Conservation (phyloP, 2,888 invertebrate species). For the Eristalinus aeneus region DNA sequence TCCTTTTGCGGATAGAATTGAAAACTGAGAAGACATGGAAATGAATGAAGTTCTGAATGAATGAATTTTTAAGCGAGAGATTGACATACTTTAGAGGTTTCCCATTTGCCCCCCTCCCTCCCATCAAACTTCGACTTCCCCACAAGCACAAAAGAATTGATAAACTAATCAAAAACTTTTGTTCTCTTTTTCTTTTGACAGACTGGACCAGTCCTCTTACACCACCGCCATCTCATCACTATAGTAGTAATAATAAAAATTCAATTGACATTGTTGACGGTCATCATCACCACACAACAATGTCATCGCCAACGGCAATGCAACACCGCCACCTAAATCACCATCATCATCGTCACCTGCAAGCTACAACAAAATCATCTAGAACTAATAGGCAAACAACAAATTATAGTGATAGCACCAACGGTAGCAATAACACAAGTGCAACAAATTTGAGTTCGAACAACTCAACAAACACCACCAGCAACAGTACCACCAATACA, state of each 20-base stretch:
- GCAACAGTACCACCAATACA: slow-evolving; percentile 74
- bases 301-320: slow-evolving; percentile 68
- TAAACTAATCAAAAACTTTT: slow-evolving; percentile 14
- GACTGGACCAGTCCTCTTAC: slow-evolving; percentile 80
- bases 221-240: slow-evolving; percentile 75
- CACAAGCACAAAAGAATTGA: neutral
- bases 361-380: slow-evolving; percentile 73
- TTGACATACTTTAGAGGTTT: slow-evolving; percentile 26
- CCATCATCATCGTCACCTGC: slow-evolving; percentile 75
- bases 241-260: slow-evolving; percentile 65
- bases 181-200: slow-evolving; percentile 70
- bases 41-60: slow-evolving; percentile 42
- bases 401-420: slow-evolving; percentile 66
- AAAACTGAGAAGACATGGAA: neutral
- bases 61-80: slow-evolving; percentile 53
- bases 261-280: slow-evolving; percentile 77
- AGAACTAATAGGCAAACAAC: slow-evolving; percentile 70
- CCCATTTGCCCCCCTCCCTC: neutral
- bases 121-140: neutral
- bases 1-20: slow-evolving; percentile 16
- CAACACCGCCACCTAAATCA: slow-evolving; percentile 74
- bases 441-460: slow-evolving; percentile 49
- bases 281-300: slow-evolving; percentile 72
- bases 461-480: slow-evolving; percentile 59
- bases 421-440: slow-evolving; percentile 56